Conservation (phyloP, 2,113 vertebrate genomes). For the Caranx melampygus region DNA sequence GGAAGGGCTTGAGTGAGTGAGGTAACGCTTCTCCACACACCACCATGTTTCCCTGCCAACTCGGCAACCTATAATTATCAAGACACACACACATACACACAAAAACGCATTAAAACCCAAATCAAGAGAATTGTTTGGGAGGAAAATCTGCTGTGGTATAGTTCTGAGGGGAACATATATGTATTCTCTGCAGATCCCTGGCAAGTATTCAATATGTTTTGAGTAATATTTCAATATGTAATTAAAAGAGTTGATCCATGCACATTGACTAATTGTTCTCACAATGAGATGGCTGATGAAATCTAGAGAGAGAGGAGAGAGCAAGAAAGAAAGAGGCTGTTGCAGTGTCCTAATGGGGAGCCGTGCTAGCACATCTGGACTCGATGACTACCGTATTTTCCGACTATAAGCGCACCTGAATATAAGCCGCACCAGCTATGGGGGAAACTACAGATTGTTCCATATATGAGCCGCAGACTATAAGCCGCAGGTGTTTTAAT, state of each 20-base stretch:
- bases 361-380: slow-evolving; percentile 61
- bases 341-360: slow-evolving; percentile 26
- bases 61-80: slow-evolving; percentile 68
- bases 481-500: too few relatives aligned
- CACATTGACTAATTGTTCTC: slow-evolving; percentile 57
- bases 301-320: slow-evolving; percentile 10
- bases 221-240: slow-evolving; percentile 68
- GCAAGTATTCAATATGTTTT: slow-evolving; percentile 68
- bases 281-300: slow-evolving; percentile 49
- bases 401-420: too few relatives aligned
- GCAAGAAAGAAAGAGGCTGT: neutral
- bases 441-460: too few relatives aligned
- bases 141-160: slow-evolving; percentile 45
- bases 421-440: too few relatives aligned
- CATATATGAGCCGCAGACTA: too few relatives aligned
- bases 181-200: slow-evolving; percentile 53
- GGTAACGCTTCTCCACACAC: slow-evolving; percentile 59
- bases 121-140: slow-evolving; percentile 60
- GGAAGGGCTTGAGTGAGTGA: slow-evolving; percentile 54
- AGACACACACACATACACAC: slow-evolving; percentile 27
- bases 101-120: slow-evolving; percentile 41
- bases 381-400: too few relatives aligned
- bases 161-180: slow-evolving; percentile 45
- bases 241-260: slow-evolving; percentile 68
- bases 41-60: slow-evolving; percentile 64